These are phyloP conservation scores for Morus bassanus DNA, from an alignment of 2,797 vertebrate genomes.

Conservation along the genomic window DNA sequence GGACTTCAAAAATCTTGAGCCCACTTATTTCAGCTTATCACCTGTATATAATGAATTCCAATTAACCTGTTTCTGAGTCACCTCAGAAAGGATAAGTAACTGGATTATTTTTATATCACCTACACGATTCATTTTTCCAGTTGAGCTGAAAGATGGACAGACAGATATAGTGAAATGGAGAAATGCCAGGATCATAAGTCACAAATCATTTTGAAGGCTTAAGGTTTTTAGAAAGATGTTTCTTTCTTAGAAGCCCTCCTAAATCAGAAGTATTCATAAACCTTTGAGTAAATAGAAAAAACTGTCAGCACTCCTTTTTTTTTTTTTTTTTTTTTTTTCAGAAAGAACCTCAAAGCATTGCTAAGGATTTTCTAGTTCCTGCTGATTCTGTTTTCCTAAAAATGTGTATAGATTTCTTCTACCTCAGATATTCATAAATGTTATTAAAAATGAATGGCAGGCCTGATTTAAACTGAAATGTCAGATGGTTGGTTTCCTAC, in stretches of 20 bases:
- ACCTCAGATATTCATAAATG: constrained; percentile 70
- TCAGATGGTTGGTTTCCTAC: constrained; percentile 67
- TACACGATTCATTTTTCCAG: constrained; percentile 15
- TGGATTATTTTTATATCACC: constrained; percentile 23
- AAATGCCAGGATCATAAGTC: constrained; percentile 39
- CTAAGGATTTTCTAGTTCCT: constrained; percentile 70
- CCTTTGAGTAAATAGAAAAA: constrained; percentile 31
- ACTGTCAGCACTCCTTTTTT: not conserved
- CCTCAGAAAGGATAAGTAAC: constrained; percentile 1
- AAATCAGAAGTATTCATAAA: constrained; percentile 30
- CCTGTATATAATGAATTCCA: not conserved
- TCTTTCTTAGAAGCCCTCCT: constrained; percentile 9
- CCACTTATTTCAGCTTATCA: not conserved
- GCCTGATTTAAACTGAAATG: constrained; percentile 72
- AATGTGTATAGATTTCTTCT: constrained; percentile 67
- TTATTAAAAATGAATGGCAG: constrained; percentile 77
- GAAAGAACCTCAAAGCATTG: constrained; percentile 59
- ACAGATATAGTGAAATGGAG: constrained; percentile 6
- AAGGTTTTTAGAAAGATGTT: constrained; percentile 47
- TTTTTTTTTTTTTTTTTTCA: not conserved
- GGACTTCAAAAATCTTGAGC: not conserved
- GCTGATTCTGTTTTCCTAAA: constrained; percentile 75
- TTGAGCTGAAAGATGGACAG: constrained; percentile 37
- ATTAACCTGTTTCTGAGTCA: not conserved
- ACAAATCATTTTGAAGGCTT: constrained; percentile 60